Evolutionary conservation across 2,888 invertebrate species (phyloP), one percentile per base, ranked within the genome.

Genomic region (Calameuta idolon): DNA sequence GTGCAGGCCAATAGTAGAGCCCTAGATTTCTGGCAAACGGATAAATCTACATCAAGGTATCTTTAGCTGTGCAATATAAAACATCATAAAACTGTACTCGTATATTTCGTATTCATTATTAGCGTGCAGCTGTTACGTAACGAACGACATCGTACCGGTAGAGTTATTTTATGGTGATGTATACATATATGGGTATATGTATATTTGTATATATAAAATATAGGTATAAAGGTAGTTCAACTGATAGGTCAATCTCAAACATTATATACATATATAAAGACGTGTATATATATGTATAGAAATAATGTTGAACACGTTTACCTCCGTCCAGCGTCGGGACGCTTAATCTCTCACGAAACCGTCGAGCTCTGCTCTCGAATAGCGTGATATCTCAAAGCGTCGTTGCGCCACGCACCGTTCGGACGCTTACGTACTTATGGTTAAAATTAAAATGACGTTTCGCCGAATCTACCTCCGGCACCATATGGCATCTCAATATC

Each of bases 101-200:
- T 75, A 81, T 81, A 86, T 84, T 84, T 85, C 82, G 82, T 86
- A 85, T 87, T 87, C 87, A 86, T 87, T 86, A 87, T 85, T 87
- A 83, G 84, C 77, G 81, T 82, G 82, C 86, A 83, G 83, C 81
- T 82, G 83, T 82, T 86, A 81, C 84, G 83, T 83, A 84, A 85
- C 81, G 82, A 86, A 87, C 81, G 83, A 78, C 80, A 75, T 69
- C 75, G 79, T 40, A 40, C 40, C 40, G 40, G 40, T 40, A 15
- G 40, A 40, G 40, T 40, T 40, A 40, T 40, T 40, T 40, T 15
- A 40, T 5, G 15, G 40, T 15, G 40, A 40, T 1, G 15, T 40
- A 5, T 40, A 40, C 15, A 15, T 40, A 40, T 40, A 15, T 40
- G 5, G 4, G 5, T 40, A 15, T 5, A 15, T 5, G 5, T 37